Conservation (phyloP, 1,140 invertebrate genomes). For the Conopomorpha cramerella region DNA sequence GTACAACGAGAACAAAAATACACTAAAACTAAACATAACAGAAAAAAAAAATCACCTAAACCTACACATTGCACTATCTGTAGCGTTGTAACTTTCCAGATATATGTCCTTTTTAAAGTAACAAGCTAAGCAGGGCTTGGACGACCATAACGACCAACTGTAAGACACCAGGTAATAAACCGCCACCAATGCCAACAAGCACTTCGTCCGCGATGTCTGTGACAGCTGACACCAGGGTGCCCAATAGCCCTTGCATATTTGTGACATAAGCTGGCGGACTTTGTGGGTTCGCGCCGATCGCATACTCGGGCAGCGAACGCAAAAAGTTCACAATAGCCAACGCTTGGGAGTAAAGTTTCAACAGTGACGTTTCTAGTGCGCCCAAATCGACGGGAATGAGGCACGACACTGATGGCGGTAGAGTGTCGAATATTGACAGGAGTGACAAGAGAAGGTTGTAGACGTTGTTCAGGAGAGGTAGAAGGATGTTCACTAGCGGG, state of each 20-base stretch:
- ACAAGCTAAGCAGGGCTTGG: constrained; percentile 22
- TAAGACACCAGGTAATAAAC: constrained; percentile 31
- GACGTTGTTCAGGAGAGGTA: constrained; percentile 44
- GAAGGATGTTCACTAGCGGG: constrained; percentile 41
- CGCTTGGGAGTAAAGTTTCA: constrained; percentile 45
- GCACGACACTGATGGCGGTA: constrained; percentile 29
- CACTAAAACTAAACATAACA: no score
- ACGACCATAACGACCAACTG: constrained; percentile 34
- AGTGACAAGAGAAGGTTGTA: constrained; percentile 44
- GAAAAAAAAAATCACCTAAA: no score
- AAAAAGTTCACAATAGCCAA: constrained; percentile 48
- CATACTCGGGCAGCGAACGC: constrained; percentile 38
- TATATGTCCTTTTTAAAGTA: constrained; percentile 25
- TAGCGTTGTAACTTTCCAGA: no score
- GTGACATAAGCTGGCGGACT: constrained; percentile 17
- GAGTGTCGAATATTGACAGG: constrained; percentile 43
- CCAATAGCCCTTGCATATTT: constrained; percentile 29
- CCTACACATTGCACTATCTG: no score
- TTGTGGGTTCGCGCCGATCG: constrained; percentile 33
- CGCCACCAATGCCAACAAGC: constrained; percentile 32
- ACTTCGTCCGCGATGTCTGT: constrained; percentile 34
- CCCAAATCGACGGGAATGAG: constrained; percentile 40
- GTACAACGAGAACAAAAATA: no score
- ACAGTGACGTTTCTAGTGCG: constrained; percentile 37
- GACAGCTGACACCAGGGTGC: constrained; percentile 22